A percentile compares a stretch with the other conserved stretches of the same genome.
Evolutionary conservation across 2,113 vertebrate genomes (phyloP).

Genomic region (Amazona guildingii): DNA sequence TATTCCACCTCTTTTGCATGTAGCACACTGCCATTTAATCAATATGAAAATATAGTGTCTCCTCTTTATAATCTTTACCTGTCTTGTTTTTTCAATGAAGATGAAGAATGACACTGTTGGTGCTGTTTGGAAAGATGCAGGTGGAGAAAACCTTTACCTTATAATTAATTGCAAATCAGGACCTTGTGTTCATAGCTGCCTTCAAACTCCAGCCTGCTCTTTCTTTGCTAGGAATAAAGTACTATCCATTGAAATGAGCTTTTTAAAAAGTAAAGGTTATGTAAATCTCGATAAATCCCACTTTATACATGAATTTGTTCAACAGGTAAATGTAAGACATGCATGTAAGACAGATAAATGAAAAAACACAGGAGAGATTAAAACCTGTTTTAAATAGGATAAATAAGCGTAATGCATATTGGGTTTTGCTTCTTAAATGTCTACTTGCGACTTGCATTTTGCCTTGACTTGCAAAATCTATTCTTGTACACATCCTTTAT

Average conservation of each 20-base stretch:
- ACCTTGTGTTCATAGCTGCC: neutral
- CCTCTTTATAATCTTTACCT: fast-evolving
- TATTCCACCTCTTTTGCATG: neutral
- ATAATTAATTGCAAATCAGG: neutral
- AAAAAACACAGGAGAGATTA: neutral
- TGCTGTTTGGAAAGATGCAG: neutral
- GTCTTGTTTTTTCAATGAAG: neutral
- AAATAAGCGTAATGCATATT: neutral
- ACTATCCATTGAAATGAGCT: neutral
- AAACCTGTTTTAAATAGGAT: neutral
- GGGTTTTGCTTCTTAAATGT: neutral
- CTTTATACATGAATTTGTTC: constrained; percentile 33
- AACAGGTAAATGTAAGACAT: neutral
- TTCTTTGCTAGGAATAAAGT: neutral
- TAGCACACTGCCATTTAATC: too few species aligned
- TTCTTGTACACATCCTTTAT: neutral
- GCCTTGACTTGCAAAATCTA: neutral
- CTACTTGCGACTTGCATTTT: neutral
- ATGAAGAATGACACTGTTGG: neutral
- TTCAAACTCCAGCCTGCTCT: neutral
- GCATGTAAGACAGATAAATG: neutral
- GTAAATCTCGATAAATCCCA: constrained; percentile 41
- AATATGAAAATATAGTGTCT: neutral
- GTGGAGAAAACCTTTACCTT: neutral
- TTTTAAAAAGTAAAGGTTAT: neutral